These are phyloP conservation scores for Odontothrips loti DNA, from an alignment of 2,888 invertebrate genomes.

Conservation along the genomic window DNA sequence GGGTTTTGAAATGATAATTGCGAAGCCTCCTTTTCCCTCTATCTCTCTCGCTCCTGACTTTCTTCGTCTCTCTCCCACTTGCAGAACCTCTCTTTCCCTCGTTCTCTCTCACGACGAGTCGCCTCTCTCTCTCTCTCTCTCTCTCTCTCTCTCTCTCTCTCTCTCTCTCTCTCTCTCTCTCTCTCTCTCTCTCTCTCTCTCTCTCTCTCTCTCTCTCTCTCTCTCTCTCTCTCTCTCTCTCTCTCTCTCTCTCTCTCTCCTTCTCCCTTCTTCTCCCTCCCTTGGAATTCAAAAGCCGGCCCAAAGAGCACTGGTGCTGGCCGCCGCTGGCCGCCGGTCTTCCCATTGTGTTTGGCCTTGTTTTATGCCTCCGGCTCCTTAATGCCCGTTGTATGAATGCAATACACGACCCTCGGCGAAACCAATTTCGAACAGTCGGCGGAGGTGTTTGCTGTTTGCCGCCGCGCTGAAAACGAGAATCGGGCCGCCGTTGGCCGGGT, in stretches of 20 bases:
- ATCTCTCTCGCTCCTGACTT: background rate
- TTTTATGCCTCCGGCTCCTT: background rate
- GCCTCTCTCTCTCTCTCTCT: background rate
- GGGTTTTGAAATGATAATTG: constrained; percentile 22
- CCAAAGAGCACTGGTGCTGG: background rate
- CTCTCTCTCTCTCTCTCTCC: background rate
- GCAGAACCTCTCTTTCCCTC: background rate
- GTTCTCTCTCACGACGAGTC: background rate
- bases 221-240: background rate
- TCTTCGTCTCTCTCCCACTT: background rate
- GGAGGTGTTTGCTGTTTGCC: too few relatives aligned
- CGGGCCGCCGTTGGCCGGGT: too few relatives aligned
- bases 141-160: background rate
- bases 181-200: background rate
- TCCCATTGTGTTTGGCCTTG: background rate
- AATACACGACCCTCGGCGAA: too few relatives aligned
- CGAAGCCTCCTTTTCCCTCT: background rate
- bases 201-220: background rate
- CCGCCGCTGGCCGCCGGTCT: background rate
- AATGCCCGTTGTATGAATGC: background rate
- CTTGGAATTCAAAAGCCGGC: background rate
- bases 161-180: background rate
- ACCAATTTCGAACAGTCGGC: too few relatives aligned
- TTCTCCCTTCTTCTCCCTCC: background rate
- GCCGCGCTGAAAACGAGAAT: too few relatives aligned